Conservation (phyloP, 2,113 vertebrate genomes). For the Pluvialis apricaria region DNA sequence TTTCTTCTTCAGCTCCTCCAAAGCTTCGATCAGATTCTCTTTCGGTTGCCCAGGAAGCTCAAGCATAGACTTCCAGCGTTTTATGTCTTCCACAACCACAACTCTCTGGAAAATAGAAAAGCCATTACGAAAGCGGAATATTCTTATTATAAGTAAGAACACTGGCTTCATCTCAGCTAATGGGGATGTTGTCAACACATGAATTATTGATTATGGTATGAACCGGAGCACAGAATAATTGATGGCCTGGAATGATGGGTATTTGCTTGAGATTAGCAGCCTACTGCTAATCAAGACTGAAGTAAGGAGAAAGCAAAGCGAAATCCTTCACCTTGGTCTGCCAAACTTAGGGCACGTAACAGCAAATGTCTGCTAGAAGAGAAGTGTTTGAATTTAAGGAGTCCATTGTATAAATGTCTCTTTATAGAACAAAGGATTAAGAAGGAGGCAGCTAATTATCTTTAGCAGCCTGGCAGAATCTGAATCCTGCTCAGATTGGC, state of each 20-base stretch:
- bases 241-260: conserved; percentile 37
- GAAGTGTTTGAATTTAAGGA: not conserved
- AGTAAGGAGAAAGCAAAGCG: conserved; percentile 39
- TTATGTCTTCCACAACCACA: conserved; percentile 94
- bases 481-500: not conserved
- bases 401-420: not conserved
- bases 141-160: conserved; percentile 36
- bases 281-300: conserved; percentile 30
- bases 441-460: not conserved
- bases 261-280: conserved; percentile 49
- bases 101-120: conserved; percentile 84
- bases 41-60: conserved; percentile 86
- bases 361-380: not conserved
- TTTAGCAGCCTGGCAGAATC: not conserved
- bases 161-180: conserved; percentile 61
- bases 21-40: conserved; percentile 82
- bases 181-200: conserved; percentile 50
- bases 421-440: not conserved
- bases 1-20: conserved; percentile 91
- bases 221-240: conserved; percentile 2
- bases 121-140: conserved; percentile 57
- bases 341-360: not conserved
- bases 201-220: conserved; percentile 69
- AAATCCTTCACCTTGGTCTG: conserved; percentile 31
- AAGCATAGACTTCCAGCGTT: conserved; percentile 86